phyloP scores from a whole-genome alignment of 1,140 invertebrate species.

The Drosophila truncata region DNA sequence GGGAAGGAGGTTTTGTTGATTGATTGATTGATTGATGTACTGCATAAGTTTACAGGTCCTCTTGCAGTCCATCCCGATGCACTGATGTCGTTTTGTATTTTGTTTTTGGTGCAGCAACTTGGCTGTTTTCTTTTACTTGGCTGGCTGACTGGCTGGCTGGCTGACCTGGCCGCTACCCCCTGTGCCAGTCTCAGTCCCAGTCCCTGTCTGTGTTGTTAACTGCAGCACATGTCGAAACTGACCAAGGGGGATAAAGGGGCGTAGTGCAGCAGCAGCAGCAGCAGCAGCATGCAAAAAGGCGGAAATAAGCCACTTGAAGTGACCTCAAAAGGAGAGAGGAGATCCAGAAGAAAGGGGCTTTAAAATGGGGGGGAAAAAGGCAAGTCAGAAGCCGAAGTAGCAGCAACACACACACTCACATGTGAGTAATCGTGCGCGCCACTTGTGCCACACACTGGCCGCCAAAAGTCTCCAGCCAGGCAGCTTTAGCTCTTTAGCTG shows the following conservation, averaged over 20 bases:
- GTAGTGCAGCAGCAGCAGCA: background rate
- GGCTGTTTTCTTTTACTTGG: slow-evolving; percentile 36
- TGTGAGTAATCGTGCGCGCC: slow-evolving; percentile 74
- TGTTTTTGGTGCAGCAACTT: slow-evolving; percentile 21
- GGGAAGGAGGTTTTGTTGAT: slow-evolving; percentile 8
- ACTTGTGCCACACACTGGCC: slow-evolving; percentile 66
- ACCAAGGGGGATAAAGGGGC: slow-evolving; percentile 24
- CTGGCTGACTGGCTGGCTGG: slow-evolving; percentile 7
- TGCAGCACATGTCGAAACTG: slow-evolving; percentile 61
- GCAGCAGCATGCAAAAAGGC: slow-evolving; percentile 68
- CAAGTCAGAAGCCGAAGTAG: background rate
- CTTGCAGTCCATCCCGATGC: slow-evolving; percentile 15
- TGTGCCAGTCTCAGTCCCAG: background rate
- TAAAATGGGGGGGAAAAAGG: background rate
- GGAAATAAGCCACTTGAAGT: slow-evolving; percentile 82
- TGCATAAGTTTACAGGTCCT: slow-evolving; percentile 41
- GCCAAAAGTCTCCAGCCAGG: slow-evolving; percentile 41
- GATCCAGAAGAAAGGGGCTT: slow-evolving; percentile 9
- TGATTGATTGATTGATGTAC: slow-evolving; percentile 32
- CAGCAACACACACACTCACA: background rate
- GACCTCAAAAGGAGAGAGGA: slow-evolving; percentile 66
- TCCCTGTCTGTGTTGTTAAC: slow-evolving; percentile 48
- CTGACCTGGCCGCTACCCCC: background rate
- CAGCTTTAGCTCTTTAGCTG: slow-evolving; percentile 15
- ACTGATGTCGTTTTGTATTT: background rate